These are phyloP conservation scores for Agrenia bidenticulata DNA, from an alignment of 2,888 invertebrate genomes.

Conservation along the genomic window DNA sequence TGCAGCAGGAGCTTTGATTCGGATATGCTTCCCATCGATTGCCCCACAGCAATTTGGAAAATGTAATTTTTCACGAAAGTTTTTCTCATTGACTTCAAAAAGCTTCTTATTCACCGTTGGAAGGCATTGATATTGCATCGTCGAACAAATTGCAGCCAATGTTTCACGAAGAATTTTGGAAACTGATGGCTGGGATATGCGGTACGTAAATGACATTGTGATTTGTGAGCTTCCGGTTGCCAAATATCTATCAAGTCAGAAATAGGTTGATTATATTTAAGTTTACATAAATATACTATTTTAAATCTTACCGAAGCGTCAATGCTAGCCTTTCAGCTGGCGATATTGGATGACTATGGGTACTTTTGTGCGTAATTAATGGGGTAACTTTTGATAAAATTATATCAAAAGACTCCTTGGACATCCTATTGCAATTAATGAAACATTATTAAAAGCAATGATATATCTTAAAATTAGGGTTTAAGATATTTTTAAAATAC, in stretches of 20 bases:
- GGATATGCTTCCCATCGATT: constrained; percentile 29
- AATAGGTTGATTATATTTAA: neutral
- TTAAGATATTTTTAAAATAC: neutral
- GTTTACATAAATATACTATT: neutral
- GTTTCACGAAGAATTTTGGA: constrained; percentile 14
- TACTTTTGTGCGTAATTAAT: neutral
- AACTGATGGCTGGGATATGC: constrained; percentile 18
- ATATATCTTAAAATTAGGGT: neutral
- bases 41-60: constrained; percentile 28
- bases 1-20: constrained; percentile 10
- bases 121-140: neutral
- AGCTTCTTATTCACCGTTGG: neutral
- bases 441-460: neutral
- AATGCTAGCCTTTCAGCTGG: neutral
- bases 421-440: neutral
- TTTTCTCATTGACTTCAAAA: too few relatives aligned
- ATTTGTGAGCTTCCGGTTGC: constrained; percentile 20
- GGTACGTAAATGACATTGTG: constrained; percentile 7
- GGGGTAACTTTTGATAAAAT: neutral
- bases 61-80: too few relatives aligned
- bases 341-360: neutral
- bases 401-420: neutral
- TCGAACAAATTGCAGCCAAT: constrained; percentile 16
- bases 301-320: neutral
- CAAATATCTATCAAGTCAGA: constrained; percentile 15